These are phyloP conservation scores for Drosophila ustulata DNA, from an alignment of 2,888 invertebrate genomes.

Conservation along the genomic window DNA sequence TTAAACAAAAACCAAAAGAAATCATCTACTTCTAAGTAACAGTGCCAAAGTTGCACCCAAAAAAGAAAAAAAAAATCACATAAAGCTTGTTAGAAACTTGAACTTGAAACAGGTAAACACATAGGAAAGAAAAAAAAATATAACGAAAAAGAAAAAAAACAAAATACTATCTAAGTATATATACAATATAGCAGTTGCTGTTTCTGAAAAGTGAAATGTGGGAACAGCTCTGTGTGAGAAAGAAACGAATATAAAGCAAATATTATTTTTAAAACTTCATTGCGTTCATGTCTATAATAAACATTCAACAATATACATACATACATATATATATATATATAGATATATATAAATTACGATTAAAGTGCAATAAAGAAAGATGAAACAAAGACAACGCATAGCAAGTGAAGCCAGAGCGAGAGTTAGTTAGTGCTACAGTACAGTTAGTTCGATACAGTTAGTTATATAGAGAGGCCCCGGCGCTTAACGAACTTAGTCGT, in stretches of 20 bases:
- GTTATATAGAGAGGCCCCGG: slow-evolving; percentile 45
- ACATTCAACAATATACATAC: slow-evolving; percentile 8
- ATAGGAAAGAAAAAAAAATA: slow-evolving; percentile 7
- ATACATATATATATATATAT: slow-evolving; percentile 2
- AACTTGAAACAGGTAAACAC: slow-evolving; percentile 57
- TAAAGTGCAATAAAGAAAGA: slow-evolving; percentile 41
- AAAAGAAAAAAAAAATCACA: neutral
- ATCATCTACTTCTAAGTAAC: slow-evolving; percentile 57
- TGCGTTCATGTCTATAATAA: slow-evolving; percentile 64
- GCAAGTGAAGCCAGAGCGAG: slow-evolving; percentile 45
- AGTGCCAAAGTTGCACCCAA: slow-evolving; percentile 58
- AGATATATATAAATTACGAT: slow-evolving; percentile 27
- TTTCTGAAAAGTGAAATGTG: neutral
- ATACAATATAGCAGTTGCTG: slow-evolving; percentile 11
- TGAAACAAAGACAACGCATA: slow-evolving; percentile 61
- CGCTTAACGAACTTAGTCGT: slow-evolving; percentile 54
- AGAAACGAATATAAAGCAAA: slow-evolving; percentile 29
- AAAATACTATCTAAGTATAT: slow-evolving; percentile 32
- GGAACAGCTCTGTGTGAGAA: slow-evolving; percentile 15
- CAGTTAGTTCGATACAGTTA: slow-evolving; percentile 15
- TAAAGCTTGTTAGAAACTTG: slow-evolving; percentile 47
- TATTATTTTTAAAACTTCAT: slow-evolving; percentile 51
- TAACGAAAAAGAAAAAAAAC: neutral
- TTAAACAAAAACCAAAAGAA: slow-evolving; percentile 22
- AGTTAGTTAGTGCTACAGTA: slow-evolving; percentile 49